Conservation (phyloP, 2,888 invertebrate genomes). For the Scaeva pyrastri region DNA sequence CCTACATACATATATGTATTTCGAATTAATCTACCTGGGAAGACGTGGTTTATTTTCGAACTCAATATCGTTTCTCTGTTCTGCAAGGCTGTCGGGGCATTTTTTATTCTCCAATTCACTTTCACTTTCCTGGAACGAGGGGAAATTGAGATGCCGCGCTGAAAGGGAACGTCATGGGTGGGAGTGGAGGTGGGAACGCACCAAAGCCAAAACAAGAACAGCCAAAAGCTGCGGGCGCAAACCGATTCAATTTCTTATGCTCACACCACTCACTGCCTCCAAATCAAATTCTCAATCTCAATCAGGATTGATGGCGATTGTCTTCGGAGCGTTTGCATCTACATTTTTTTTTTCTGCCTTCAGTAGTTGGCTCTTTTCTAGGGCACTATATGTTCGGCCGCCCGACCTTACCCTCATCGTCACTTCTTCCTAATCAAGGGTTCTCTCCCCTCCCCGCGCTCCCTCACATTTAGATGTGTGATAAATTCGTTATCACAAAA, state of each 20-base stretch:
- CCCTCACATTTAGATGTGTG: conserved; percentile 54
- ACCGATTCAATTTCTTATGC: conserved; percentile 24
- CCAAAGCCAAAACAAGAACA: conserved; percentile 16
- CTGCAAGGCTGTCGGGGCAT: neutral
- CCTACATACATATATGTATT: no score
- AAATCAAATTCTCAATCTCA: conserved; percentile 51
- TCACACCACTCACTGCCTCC: conserved; percentile 18
- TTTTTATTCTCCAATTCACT: conserved; percentile 35
- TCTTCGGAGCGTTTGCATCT: conserved; percentile 48
- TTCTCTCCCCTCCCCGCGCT: conserved; percentile 35
- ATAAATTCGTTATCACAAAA: conserved; percentile 74
- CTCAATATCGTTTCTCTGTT: neutral
- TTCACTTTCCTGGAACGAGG: conserved; percentile 33
- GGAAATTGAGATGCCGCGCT: conserved; percentile 1
- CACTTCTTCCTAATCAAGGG: conserved; percentile 52
- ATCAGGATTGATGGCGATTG: conserved; percentile 69
- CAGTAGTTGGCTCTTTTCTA: conserved; percentile 59
- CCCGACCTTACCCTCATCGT: conserved; percentile 13
- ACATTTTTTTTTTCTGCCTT: conserved; percentile 24
- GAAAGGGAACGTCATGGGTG: conserved; percentile 14
- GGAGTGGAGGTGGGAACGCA: conserved; percentile 9
- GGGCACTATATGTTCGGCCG: conserved; percentile 63
- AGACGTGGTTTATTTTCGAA: conserved; percentile 36
- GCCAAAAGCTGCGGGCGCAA: conserved; percentile 51
- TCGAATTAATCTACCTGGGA: conserved; percentile 55